Percentiles rank a stretch among this genome's conserved stretches.
These are phyloP conservation scores for Acutogordius australiensis DNA, from an alignment of 2,888 invertebrate species.

Conservation along the genomic window DNA sequence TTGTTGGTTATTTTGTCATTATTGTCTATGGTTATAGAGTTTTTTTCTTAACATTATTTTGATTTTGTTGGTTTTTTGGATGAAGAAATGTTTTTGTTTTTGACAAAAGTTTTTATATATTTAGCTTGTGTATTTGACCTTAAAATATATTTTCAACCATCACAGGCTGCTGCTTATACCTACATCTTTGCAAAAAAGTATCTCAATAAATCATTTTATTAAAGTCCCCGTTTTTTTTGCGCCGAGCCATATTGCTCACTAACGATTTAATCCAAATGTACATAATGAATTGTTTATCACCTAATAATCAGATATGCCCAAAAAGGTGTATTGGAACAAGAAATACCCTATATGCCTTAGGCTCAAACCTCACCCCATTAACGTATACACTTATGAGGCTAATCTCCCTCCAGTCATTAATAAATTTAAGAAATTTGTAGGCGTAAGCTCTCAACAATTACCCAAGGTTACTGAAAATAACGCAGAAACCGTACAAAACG, in stretches of 20 bases:
- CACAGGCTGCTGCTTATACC: not conserved
- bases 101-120: no score
- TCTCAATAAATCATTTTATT: not conserved
- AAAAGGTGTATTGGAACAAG: conserved; percentile 7
- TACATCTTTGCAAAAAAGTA: not conserved
- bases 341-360: conserved; percentile 10
- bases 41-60: no score
- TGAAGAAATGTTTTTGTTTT: no score
- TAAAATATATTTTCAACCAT: no score
- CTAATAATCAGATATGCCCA: not conserved
- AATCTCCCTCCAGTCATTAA: not conserved
- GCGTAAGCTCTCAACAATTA: not conserved
- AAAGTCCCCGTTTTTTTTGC: not conserved
- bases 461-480: not conserved
- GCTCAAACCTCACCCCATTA: not conserved
- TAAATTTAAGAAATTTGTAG: not conserved
- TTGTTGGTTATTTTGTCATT: no score
- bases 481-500: not conserved
- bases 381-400: not conserved
- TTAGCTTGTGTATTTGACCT: no score
- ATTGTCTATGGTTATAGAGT: no score
- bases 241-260: no score
- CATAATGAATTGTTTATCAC: no score
- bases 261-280: no score
- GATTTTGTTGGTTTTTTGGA: no score